These are phyloP conservation scores for Ips nitidus DNA, from an alignment of 1,140 invertebrate genomes.

Conservation along the genomic window DNA sequence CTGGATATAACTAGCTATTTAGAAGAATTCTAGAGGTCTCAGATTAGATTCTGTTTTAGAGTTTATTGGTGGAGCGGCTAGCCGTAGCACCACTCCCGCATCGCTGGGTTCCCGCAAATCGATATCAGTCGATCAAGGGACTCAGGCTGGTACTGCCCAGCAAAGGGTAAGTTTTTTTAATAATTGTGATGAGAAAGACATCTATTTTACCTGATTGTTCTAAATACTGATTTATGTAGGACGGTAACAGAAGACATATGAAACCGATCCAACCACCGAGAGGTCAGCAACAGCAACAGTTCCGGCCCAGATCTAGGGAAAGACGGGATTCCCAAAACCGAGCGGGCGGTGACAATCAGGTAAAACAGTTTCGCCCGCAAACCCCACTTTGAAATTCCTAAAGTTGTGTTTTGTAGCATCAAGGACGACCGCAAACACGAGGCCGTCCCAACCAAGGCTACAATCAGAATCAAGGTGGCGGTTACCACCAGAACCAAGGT, in stretches of 20 bases:
- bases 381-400: too few species aligned
- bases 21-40: slow-evolving; percentile 41
- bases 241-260: slow-evolving; percentile 46
- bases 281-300: slow-evolving; percentile 33
- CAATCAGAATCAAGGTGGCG: slow-evolving; percentile 7
- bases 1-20: too few species aligned
- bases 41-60: slow-evolving; percentile 69
- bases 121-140: slow-evolving; percentile 79
- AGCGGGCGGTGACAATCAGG: slow-evolving; percentile 21
- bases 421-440: neutral
- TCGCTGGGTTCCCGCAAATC: slow-evolving; percentile 70
- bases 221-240: slow-evolving; percentile 9
- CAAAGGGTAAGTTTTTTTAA: slow-evolving; percentile 25
- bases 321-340: slow-evolving; percentile 47
- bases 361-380: slow-evolving; percentile 8
- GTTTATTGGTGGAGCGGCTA: slow-evolving; percentile 71
- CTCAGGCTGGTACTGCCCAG: slow-evolving; percentile 57
- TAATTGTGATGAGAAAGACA: neutral
- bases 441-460: slow-evolving; percentile 3
- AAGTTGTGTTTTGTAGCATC: too few species aligned
- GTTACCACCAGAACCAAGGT: neutral
- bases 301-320: slow-evolving; percentile 39
- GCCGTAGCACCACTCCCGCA: slow-evolving; percentile 76
- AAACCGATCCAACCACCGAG: slow-evolving; percentile 50
- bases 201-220: too few species aligned